phyloP scores from a whole-genome alignment of 2,113 vertebrate species.

The Ceuthmochares aereus region DNA sequence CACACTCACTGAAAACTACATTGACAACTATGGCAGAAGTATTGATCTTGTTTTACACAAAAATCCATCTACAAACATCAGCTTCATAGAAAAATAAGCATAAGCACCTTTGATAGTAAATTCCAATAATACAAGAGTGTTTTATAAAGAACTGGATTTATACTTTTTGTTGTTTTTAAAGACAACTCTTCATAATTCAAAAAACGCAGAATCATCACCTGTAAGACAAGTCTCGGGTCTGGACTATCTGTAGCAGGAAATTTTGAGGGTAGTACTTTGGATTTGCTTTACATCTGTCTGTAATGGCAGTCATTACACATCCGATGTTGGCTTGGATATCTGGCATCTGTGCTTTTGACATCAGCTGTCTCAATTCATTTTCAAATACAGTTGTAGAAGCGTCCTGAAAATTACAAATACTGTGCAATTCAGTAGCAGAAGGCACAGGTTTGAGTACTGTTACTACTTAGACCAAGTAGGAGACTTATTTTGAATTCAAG shows the following conservation, averaged over 20 bases:
- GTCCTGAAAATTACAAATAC: conserved; percentile 72
- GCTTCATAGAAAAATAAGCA: neutral
- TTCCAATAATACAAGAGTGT: neutral
- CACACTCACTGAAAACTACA: neutral
- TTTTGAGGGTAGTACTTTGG: conserved; percentile 81
- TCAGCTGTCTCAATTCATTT: conserved; percentile 72
- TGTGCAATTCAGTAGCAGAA: neutral
- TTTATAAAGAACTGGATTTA: neutral
- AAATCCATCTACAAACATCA: neutral
- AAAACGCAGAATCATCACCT: conserved; percentile 77
- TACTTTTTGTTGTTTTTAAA: neutral
- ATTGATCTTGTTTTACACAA: neutral
- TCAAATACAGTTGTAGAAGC: conserved; percentile 79
- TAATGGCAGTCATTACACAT: conserved; percentile 75
- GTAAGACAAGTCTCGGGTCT: conserved; percentile 85
- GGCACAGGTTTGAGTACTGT: neutral
- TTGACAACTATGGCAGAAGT: neutral
- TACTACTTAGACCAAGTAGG: neutral
- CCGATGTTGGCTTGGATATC: conserved; percentile 81
- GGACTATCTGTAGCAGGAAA: conserved; percentile 81
- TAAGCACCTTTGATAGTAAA: too few species aligned
- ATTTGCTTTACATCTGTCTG: conserved; percentile 82
- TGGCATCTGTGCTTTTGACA: conserved; percentile 66
- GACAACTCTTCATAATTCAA: neutral
- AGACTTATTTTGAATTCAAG: neutral